These are phyloP conservation scores for Poeciliopsis turrubarensis DNA, from an alignment of 2,113 vertebrate species.

Conservation along the genomic window DNA sequence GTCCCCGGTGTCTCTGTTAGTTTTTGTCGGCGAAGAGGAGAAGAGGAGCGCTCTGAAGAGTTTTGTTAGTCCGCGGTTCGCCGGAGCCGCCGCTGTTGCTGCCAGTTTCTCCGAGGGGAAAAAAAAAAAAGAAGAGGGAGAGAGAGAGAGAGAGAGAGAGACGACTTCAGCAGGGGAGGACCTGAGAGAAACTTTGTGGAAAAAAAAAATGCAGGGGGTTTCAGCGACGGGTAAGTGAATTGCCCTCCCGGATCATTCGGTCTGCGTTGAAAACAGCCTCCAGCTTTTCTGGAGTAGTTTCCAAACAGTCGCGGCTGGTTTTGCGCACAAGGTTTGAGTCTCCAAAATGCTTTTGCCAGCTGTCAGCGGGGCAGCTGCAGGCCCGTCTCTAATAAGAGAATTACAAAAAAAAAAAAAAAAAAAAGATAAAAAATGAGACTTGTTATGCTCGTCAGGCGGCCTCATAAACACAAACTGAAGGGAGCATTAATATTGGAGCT, in stretches of 20 bases:
- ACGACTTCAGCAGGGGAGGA: conserved; percentile 44
- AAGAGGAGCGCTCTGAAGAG: conserved; percentile 36
- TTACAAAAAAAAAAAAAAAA: not conserved
- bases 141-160: not conserved
- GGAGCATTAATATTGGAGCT: not conserved
- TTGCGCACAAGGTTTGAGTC: conserved; percentile 57
- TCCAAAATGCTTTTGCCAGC: conserved; percentile 67
- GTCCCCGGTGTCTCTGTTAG: conserved; percentile 5
- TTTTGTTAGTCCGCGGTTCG: conserved; percentile 29
- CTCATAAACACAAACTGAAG: conserved; percentile 8
- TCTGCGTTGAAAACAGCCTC: not conserved
- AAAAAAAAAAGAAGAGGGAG: conserved; percentile 6
- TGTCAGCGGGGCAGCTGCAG: conserved; percentile 74
- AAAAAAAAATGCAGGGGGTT: conserved; percentile 74
- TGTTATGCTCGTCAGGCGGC: conserved; percentile 14
- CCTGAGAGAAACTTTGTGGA: conserved; percentile 45
- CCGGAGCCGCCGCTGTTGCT: conserved; percentile 45
- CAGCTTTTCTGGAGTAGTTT: conserved; percentile 38
- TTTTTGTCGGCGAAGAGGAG: conserved; percentile 31
- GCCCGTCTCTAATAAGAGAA: conserved; percentile 23
- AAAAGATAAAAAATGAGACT: not conserved
- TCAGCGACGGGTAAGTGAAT: conserved; percentile 71
- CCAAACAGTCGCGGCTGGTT: conserved; percentile 36
- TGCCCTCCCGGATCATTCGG: not conserved
- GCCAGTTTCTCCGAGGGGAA: conserved; percentile 35